Evolutionary conservation across 2,888 invertebrate genomes (phyloP), one percentile per base, ranked within the genome.

Genomic region (Lordiphosa fenestrarum): DNA sequence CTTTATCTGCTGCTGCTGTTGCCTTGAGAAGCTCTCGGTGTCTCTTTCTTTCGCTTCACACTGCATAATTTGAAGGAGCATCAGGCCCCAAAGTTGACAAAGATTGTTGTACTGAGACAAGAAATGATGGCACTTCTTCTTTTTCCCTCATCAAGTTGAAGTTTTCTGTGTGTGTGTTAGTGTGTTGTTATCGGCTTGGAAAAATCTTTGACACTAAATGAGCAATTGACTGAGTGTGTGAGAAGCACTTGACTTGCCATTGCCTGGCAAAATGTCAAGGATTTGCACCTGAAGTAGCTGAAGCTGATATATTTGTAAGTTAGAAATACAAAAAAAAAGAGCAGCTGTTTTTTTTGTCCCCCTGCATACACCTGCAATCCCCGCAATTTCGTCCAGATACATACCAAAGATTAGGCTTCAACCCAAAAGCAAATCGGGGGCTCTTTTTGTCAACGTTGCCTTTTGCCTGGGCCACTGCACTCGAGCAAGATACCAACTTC

Each of bases 131-230:
- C 73, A 68, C 70, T 73, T 66, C 55, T 54, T 23, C n/a, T 10
- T 36, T n/a, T 40, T n/a, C 5, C 10, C 25, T 37, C 38, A 12
- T 9, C 23, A 66, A 62, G 65, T 72, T 80, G 49, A 50, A 39
- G 49, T 35, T 70, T 46, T 19, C 19, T 53, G 52, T 66, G 56
- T 66, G 51, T 52, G 42, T 55, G 44, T 52, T 35, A 15, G 53
- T 40, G 40, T 33, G 23, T 38, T 52, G 41, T 61, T 76, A 77
- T 78, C 77, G 50, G 51, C 48, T 60, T 65, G 85, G 83, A 83
- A 78, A 77, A 84, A 78, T 78, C 77, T 78, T 78, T 83, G 84
- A 80, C 85, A 84, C 85, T 78, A 85, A 81, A 81, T 81, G 85
- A 81, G 80, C 80, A 81, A 81, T 81, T 85, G 80, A 80, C 80